Evolutionary conservation across 2,797 vertebrate species (phyloP).

Genomic region (Carcharodon carcharias): DNA sequence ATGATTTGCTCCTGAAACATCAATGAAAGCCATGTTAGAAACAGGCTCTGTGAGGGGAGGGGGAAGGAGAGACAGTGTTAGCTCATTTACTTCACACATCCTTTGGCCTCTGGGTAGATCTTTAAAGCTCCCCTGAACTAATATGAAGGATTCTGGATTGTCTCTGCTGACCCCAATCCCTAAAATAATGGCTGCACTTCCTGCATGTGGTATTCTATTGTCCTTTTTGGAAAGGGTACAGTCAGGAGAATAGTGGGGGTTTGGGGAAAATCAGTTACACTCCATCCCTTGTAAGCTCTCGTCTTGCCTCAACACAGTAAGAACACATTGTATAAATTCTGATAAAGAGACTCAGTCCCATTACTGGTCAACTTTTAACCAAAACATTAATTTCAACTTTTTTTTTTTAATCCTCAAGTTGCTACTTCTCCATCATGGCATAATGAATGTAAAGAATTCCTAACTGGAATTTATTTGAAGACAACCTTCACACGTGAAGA

Average conservation of each 20-base stretch:
- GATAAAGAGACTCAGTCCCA: too few relatives aligned
- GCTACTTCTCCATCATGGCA: too few relatives aligned
- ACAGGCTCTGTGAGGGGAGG: too few relatives aligned
- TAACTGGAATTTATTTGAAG: too few relatives aligned
- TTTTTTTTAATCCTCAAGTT: too few relatives aligned
- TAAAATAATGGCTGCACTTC: background rate
- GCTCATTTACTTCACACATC: background rate
- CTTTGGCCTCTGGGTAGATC: background rate
- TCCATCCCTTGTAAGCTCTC: background rate
- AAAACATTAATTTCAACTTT: background rate
- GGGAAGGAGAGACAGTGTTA: background rate
- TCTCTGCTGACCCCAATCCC: background rate
- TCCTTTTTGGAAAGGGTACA: too few relatives aligned
- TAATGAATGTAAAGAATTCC: too few relatives aligned
- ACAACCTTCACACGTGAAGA: too few relatives aligned
- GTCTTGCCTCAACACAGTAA: background rate
- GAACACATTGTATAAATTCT: too few relatives aligned
- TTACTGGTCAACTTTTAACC: background rate
- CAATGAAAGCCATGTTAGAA: background rate
- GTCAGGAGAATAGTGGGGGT: background rate
- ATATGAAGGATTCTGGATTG: background rate
- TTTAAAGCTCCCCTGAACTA: background rate
- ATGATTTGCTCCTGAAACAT: slow-evolving; percentile 14
- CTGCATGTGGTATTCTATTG: rapidly evolving
- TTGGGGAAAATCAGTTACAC: background rate